Conservation (phyloP, 2,888 invertebrate genomes). For the Diloba caeruleocephala region DNA sequence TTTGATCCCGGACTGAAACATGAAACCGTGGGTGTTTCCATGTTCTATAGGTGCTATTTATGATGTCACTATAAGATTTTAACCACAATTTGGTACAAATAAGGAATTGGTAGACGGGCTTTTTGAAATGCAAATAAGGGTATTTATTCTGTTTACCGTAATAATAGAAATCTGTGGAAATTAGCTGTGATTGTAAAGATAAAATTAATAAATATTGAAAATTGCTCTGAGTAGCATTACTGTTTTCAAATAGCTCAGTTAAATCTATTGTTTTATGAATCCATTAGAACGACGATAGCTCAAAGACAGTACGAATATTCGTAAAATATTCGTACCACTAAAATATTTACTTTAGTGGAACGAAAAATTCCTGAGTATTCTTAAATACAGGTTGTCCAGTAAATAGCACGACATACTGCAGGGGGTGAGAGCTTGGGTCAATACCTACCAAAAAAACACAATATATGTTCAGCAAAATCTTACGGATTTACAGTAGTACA, state of each 20-base stretch:
- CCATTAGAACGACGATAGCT: neutral
- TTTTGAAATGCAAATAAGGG: conserved; percentile 14
- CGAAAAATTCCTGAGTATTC: too few species aligned
- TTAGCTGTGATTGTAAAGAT: neutral
- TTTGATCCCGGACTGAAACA: conserved; percentile 54
- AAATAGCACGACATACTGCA: too few species aligned
- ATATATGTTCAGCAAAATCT: too few species aligned
- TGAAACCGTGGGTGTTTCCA: conserved; percentile 13
- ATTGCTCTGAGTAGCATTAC: conserved; percentile 6
- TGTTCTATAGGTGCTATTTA: conserved; percentile 10
- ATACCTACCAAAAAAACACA: too few species aligned
- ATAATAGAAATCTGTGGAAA: conserved; percentile 15
- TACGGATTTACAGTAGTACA: too few species aligned
- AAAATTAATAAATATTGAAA: conserved; percentile 6
- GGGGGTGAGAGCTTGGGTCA: too few species aligned
- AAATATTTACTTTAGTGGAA: too few species aligned
- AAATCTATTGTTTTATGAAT: conserved; percentile 8
- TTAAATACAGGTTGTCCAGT: too few species aligned
- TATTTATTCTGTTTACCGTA: conserved; percentile 7
- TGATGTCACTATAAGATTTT: conserved; percentile 6
- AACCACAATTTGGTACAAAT: conserved; percentile 8
- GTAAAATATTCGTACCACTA: neutral
- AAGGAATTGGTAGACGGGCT: conserved; percentile 10
- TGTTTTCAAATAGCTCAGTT: conserved; percentile 2
- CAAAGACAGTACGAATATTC: conserved; percentile 1